Conservation (phyloP, 1,140 invertebrate species). For the Pemphigus obesinymphae region DNA sequence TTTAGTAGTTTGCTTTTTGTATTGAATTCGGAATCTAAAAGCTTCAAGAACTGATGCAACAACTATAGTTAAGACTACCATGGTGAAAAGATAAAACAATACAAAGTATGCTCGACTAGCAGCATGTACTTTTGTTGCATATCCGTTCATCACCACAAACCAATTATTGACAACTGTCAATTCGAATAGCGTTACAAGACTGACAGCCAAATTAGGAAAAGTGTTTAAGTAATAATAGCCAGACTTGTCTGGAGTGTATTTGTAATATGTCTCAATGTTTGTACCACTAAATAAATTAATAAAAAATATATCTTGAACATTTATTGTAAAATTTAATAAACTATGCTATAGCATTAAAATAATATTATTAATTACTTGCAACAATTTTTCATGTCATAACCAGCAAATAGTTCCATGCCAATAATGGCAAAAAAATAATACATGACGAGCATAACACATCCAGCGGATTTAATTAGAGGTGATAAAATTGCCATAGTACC, state of each 20-base stretch:
- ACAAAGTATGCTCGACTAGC: constrained; percentile 80
- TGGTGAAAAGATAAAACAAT: constrained; percentile 83
- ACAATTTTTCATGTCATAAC: constrained; percentile 73
- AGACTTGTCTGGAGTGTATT: constrained; percentile 63
- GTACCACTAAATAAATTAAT: constrained; percentile 66
- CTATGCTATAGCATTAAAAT: constrained; percentile 42
- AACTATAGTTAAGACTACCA: constrained; percentile 87
- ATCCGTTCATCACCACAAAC: constrained; percentile 90
- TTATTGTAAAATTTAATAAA: neutral
- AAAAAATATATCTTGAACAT: neutral
- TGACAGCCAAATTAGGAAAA: constrained; percentile 70
- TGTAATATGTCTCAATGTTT: constrained; percentile 79
- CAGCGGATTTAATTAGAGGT: constrained; percentile 64
- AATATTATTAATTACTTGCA: constrained; percentile 63
- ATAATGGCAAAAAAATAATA: constrained; percentile 90
- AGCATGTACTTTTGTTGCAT: constrained; percentile 63
- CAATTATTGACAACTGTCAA: constrained; percentile 86
- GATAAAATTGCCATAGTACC: constrained; percentile 79
- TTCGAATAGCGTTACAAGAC: constrained; percentile 81
- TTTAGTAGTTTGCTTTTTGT: constrained; percentile 74
- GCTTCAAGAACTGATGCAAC: constrained; percentile 86
- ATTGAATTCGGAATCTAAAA: constrained; percentile 84
- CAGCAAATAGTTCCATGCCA: constrained; percentile 83
- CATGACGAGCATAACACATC: constrained; percentile 76
- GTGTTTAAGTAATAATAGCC: constrained; percentile 86